phyloP scores from a whole-genome alignment of 2,113 vertebrate genomes.

The Nyctibius bracteatus region DNA sequence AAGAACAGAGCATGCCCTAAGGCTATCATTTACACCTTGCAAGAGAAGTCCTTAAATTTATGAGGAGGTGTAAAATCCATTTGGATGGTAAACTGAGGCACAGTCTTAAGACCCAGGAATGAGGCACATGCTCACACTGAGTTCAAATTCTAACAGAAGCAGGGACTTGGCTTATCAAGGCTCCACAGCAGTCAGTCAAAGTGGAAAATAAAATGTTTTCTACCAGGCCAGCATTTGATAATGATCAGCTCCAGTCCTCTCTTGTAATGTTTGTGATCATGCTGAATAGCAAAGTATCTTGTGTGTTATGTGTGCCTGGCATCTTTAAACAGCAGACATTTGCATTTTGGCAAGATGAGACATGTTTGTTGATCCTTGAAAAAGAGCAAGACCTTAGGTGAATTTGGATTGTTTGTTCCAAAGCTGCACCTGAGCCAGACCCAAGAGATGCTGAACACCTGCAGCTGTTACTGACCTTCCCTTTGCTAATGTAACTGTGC shows the following conservation, averaged over 20 bases:
- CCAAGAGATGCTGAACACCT: neutral
- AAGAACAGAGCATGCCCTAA: neutral
- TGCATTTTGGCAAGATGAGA: neutral
- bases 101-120: neutral
- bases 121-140: neutral
- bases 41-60: neutral
- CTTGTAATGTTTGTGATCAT: neutral
- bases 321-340: neutral
- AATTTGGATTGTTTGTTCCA: neutral
- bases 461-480: neutral
- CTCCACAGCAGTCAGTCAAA: neutral
- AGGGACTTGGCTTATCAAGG: neutral
- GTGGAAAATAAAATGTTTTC: neutral
- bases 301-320: neutral
- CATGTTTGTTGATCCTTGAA: neutral
- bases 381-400: neutral
- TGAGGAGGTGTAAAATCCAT: neutral
- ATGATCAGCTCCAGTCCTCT: neutral
- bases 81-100: neutral
- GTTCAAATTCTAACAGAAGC: neutral
- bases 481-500: neutral
- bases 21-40: neutral
- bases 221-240: neutral
- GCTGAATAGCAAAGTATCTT: neutral
- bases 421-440: neutral